These are phyloP conservation scores for Oasisia sp. DNA, from an alignment of 2,888 invertebrate species.

Conservation along the genomic window DNA sequence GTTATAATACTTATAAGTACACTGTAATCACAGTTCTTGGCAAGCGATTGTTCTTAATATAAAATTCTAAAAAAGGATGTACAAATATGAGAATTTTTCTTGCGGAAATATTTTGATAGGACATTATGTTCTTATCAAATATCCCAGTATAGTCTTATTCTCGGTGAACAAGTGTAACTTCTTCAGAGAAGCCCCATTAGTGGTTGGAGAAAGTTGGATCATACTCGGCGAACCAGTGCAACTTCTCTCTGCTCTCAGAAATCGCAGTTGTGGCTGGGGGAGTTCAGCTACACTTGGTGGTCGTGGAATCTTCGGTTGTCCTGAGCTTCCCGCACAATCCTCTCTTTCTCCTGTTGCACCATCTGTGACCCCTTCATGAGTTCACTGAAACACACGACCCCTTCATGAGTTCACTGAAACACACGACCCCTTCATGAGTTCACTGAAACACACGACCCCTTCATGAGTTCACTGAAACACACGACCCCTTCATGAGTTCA, in stretches of 20 bases:
- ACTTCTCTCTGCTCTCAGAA: not conserved
- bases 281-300: not conserved
- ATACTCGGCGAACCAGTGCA: not conserved
- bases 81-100: not conserved
- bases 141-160: not conserved
- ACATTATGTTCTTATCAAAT: not conserved
- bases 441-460: not conserved
- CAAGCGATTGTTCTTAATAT: not conserved
- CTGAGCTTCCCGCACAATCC: conserved; percentile 29
- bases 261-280: not conserved
- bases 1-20: not conserved
- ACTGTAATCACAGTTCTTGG: not conserved
- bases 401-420: not conserved
- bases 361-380: conserved; percentile 38
- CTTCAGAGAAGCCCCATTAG: too few species aligned
- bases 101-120: not conserved
- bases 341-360: conserved; percentile 38
- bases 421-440: not conserved
- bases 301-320: conserved; percentile 31
- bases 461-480: not conserved
- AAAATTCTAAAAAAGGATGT: not conserved
- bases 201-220: not conserved
- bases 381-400: conserved; percentile 31
- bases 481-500: not conserved
- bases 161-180: not conserved